Evolutionary conservation across 1,140 invertebrate genomes (phyloP), one percentile per base, ranked within the genome.

Genomic region (Lepidurus arcticus): DNA sequence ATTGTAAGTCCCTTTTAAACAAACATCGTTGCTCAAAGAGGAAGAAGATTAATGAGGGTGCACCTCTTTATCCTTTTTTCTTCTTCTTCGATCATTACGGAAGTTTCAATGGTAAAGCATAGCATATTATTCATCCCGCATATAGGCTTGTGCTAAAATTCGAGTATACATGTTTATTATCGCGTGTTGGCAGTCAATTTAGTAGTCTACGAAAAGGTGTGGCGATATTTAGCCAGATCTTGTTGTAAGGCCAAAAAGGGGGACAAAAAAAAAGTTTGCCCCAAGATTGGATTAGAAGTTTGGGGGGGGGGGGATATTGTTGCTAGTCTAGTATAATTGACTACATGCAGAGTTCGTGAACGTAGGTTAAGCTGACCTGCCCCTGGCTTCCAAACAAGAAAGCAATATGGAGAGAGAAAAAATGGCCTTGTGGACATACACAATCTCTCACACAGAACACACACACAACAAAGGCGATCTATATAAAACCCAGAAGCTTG

Each of bases 181-280:
- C 53, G 53, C 53, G 53, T 65, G 53, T 7, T 65, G 53, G 53
- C 53, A 65, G 53, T 65, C 53, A 65, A n/a, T 65, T 65, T 13
- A 65, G 16, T 65, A n/a, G 7, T 65, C 4, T 16, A 10, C 10
- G 2, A 47, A 16, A 65, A 65, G 21, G 53, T 65, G 21, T n/a
- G 53, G 13, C 13, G 53, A 21, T 65, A 65, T 65, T 65, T 65
- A 13, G 53, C 53, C 21, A 65, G 13, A 65, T 13, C 53, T n/a
- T 21, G 53, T 65, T 65, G 53, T 10, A 13, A 65, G 53, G 16
- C 53, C 21, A 65, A 65, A 34, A 34, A 34, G 34, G 34, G 34
- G 34, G 3, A 34, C 4, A 26, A 26, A 26, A 26, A 26, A 65
- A 65, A 21, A 65, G 53, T 21, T 21, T 3, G 16, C 6, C 21